phyloP scores from a whole-genome alignment of 2,113 vertebrate genomes.

The Burhinus bistriatus region DNA sequence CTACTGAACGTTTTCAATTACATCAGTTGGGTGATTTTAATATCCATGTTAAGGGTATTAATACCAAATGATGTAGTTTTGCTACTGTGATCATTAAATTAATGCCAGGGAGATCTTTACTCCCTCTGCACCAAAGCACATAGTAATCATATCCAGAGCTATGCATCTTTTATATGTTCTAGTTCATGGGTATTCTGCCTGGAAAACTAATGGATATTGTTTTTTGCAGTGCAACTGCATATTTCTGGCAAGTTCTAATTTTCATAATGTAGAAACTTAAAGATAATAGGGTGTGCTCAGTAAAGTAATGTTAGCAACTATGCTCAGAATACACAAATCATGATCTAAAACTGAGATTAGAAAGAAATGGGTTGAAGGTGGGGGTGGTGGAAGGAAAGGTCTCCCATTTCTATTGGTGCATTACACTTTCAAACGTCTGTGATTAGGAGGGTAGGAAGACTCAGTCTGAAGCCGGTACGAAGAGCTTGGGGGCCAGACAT shows the following conservation, averaged over 20 bases:
- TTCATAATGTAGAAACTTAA: background rate
- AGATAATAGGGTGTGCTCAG: background rate
- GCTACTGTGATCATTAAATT: background rate
- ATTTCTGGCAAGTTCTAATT: background rate
- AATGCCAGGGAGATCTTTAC: background rate
- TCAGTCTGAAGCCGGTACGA: background rate
- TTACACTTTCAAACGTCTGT: background rate
- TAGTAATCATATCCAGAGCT: background rate
- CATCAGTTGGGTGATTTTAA: background rate
- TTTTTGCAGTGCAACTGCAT: background rate
- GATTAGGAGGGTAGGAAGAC: background rate
- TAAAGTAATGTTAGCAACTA: background rate
- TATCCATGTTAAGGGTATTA: background rate
- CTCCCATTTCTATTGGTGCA: background rate
- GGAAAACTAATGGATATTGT: background rate
- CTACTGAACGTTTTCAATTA: background rate
- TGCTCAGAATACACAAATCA: background rate
- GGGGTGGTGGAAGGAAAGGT: background rate
- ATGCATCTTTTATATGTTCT: background rate
- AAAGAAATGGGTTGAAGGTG: background rate
- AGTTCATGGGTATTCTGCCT: conserved; percentile 1
- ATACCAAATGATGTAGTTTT: conserved; percentile 5
- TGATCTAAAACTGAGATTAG: background rate
- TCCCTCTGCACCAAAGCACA: background rate
- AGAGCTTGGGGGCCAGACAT: background rate